Conservation (phyloP, 2,888 invertebrate genomes). For the Conomelus anceps region DNA sequence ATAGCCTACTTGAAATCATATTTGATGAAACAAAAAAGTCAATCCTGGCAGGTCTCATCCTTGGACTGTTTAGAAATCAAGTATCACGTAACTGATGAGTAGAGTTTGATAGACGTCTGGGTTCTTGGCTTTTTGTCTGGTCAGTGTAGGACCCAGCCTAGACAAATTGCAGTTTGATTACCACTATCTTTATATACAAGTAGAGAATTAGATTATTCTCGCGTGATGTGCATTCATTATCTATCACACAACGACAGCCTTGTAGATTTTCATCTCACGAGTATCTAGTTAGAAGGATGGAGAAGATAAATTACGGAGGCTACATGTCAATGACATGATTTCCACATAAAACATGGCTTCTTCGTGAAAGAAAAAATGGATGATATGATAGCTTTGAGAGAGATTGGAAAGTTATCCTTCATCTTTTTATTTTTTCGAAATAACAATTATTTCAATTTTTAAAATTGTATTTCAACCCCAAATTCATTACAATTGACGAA, state of each 20-base stretch:
- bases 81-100: not conserved
- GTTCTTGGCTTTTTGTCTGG: not conserved
- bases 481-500: too few species aligned
- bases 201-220: not conserved
- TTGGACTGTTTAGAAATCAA: not conserved
- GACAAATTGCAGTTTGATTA: not conserved
- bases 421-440: not conserved
- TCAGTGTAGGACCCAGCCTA: not conserved
- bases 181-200: not conserved
- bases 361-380: not conserved
- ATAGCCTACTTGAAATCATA: not conserved
- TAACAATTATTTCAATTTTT: too few species aligned
- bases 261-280: not conserved
- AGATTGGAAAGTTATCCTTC: not conserved
- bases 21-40: too few species aligned
- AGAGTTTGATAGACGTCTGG: not conserved
- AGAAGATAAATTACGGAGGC: not conserved
- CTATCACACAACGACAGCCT: not conserved
- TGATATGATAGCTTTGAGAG: too few species aligned
- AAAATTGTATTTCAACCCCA: too few species aligned
- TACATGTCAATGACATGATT: not conserved
- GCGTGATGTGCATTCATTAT: not conserved
- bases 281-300: not conserved
- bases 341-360: not conserved
- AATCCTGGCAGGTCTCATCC: not conserved